Evolutionary conservation across 37 sponge, comb jelly and placozoan genomes (phyloP), one percentile per base, ranked within the genome.

Genomic region (Ephydatia muelleri): DNA sequence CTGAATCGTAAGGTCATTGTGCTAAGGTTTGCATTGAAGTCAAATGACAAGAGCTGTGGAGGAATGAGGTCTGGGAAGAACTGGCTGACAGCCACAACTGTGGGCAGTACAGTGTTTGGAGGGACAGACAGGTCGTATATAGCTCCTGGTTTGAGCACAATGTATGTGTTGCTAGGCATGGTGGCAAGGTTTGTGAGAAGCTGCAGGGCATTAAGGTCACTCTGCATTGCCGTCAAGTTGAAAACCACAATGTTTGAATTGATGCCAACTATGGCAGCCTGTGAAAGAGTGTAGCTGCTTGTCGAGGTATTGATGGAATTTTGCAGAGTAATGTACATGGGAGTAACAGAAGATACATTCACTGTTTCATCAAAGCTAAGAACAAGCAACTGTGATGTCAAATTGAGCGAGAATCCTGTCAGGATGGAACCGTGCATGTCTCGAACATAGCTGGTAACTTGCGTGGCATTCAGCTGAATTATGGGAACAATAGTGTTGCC

Each of bases 341-440:
- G 67, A 23, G 33, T 33, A 4, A 91, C 49, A 12, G 92, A 78
- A 11, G 38, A 23, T 38, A 95, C 85, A 43, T 95, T 80, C 21
- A 92, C 89, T 26, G 94, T 96, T 80, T 96, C 97, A 84, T 96
- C 97, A 85, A 96, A 96, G 19, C 90, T 87, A 22, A 96, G 86
- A 11, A 72, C 77, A 0, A 96, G 77, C 14, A 36, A 25, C 65
- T 92, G 90, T 26, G 87, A 79, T 14, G 94, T 94, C 34, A 96
- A 72, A 77, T 96, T 91, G 29, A 96, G 85, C 23, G 85, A 65
- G 76, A 96, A 96, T 5, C 21, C 29, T 69, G 86, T 68, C 69
- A 96, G 72, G 0, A 89, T 49, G 0, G 97, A 92, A n/a, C 88
- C 82, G 21, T 82, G 80, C 21, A 74, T 32, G 49, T 96, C 97